Evolutionary conservation across 37 sponge, comb jelly and placozoan species (phyloP).

Genomic region (Oscarella lobularis): DNA sequence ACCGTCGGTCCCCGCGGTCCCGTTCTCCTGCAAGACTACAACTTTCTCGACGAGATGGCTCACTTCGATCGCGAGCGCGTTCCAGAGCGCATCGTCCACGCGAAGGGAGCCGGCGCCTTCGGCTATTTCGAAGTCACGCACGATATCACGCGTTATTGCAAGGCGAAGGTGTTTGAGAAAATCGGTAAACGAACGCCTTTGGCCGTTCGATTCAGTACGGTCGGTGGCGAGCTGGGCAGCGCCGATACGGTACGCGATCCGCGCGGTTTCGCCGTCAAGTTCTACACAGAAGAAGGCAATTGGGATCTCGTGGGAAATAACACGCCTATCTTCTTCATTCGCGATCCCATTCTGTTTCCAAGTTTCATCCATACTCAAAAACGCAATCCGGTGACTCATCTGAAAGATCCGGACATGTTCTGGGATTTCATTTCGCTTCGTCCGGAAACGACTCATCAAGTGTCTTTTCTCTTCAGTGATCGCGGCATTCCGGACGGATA

Average conservation of each 20-base stretch:
- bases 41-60: slow-evolving; percentile 85
- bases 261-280: slow-evolving; percentile 73
- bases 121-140: slow-evolving; percentile 88
- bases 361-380: slow-evolving; percentile 83
- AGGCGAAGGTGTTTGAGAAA: slow-evolving; percentile 55
- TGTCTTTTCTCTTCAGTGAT: slow-evolving; percentile 77
- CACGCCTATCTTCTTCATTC: slow-evolving; percentile 77
- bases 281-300: slow-evolving; percentile 74
- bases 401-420: slow-evolving; percentile 83
- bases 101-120: slow-evolving; percentile 81
- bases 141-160: slow-evolving; percentile 87
- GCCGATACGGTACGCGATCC: slow-evolving; percentile 84
- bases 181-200: slow-evolving; percentile 53
- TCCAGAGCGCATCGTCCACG: slow-evolving; percentile 92
- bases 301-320: slow-evolving; percentile 87
- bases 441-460: slow-evolving; percentile 75
- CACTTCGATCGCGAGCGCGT: slow-evolving; percentile 94
- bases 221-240: slow-evolving; percentile 80
- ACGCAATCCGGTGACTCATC: slow-evolving; percentile 70
- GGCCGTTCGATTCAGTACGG: slow-evolving; percentile 72
- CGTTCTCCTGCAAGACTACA: slow-evolving; percentile 62
- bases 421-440: slow-evolving; percentile 81
- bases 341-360: slow-evolving; percentile 65
- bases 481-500: slow-evolving; percentile 78
- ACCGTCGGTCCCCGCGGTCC: slow-evolving; percentile 79